Evolutionary conservation across 2,888 invertebrate species (phyloP), one percentile per base, ranked within the genome.

Genomic region (Leptopilina myrica): DNA sequence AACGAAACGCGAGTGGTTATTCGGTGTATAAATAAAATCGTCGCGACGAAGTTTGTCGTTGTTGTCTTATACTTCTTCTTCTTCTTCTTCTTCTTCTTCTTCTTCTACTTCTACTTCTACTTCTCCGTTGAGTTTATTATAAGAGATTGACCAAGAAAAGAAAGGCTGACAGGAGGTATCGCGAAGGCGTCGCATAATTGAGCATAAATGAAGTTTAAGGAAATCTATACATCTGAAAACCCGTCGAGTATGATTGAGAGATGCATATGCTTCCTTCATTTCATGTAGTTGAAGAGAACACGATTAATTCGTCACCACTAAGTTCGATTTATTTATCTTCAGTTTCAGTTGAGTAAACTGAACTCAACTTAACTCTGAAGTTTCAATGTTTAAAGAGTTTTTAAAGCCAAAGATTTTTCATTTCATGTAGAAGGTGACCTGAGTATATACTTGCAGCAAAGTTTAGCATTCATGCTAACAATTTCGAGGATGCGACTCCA

Each of bases 161-260:
- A 56, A 81, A 84, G 84, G 81, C 80, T 79, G 82, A 76, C 76
- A 83, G 81, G 79, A 78, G 84, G 80, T 84, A 81, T 85, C 84
- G 86, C 86, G 86, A 87, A 87, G 85, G 87, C 87, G 81, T 88
- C 88, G 90, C 11, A 49, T 91, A 91, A 91, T 91, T 91, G 91
- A 90, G 88, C 91, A 91, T 91, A 91, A 91, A 91, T 91, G 91
- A 91, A 89, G 89, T 90, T 90, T 91, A 90, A 91, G 91, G 88
- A 89, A 90, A 87, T 83, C 86, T 87, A 85, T 83, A 73, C 33
- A 73, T 73, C 56, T 14, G 26, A 69, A 69, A 69, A 46, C 69
- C 53, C 20, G 53, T 86, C 79, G 79, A 83, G 77, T 80, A 83
- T 83, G 73, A 73, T 73, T 6, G n/a, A 33, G 26, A 20, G 53